phyloP scores from a whole-genome alignment of 1,140 invertebrate species.

The Trachymyrmex cornetzi region DNA sequence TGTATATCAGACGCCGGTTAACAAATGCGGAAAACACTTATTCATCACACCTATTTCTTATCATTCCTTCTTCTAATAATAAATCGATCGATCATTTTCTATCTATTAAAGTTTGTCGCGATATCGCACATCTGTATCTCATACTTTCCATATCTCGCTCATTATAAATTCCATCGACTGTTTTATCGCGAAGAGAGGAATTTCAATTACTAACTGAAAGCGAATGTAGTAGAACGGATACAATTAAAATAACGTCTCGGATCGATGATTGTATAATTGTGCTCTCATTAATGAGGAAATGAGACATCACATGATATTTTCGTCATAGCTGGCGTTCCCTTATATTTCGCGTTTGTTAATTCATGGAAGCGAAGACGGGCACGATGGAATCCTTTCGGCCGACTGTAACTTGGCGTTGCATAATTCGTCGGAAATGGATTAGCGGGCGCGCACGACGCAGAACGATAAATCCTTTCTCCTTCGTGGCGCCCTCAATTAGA shows the following conservation, averaged over 20 bases:
- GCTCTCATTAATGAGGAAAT: neutral
- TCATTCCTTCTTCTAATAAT: neutral
- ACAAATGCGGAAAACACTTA: slow-evolving; percentile 1
- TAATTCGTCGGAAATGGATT: slow-evolving; percentile 44
- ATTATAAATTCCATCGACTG: neutral
- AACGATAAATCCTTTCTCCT: slow-evolving; percentile 35
- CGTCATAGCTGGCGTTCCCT: neutral
- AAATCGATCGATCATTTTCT: slow-evolving; percentile 8
- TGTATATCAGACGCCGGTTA: neutral
- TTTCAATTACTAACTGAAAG: slow-evolving; percentile 1
- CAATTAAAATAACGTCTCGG: slow-evolving; percentile 7
- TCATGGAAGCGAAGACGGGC: neutral
- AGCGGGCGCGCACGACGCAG: slow-evolving; percentile 15
- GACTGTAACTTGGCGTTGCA: slow-evolving; percentile 8
- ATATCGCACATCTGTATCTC: neutral
- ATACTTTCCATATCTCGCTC: neutral
- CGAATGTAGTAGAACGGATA: neutral
- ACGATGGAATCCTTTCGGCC: neutral
- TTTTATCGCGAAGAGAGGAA: neutral
- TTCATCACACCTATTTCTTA: neutral
- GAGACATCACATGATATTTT: neutral
- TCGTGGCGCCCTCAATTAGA: slow-evolving; percentile 26
- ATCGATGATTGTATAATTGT: neutral
- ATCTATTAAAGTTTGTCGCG: neutral
- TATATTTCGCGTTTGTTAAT: slow-evolving; percentile 24